Percentiles rank a stretch among this genome's conserved stretches.
These are phyloP conservation scores for Strigamia maritima DNA, from an alignment of 2,888 invertebrate genomes.

Conservation along the genomic window DNA sequence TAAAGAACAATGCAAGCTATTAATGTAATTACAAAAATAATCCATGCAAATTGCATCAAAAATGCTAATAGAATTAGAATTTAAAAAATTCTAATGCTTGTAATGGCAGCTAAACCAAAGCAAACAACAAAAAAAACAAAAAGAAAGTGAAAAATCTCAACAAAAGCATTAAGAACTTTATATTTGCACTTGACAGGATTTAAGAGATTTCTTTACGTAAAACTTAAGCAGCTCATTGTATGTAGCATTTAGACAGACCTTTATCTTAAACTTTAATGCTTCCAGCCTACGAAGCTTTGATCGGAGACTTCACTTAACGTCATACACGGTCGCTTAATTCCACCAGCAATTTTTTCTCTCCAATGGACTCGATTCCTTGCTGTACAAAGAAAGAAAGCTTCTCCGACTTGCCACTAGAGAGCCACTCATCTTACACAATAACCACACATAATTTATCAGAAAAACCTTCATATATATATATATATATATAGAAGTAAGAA, in stretches of 20 bases:
- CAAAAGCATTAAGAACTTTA: neutral
- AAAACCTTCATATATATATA: neutral
- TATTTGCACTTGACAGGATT: neutral
- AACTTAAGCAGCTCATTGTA: neutral
- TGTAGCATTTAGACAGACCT: neutral
- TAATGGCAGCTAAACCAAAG: neutral
- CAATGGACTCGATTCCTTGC: neutral
- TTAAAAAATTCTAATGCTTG: neutral
- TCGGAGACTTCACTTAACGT: neutral
- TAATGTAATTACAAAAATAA: too few relatives aligned
- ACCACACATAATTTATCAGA: neutral
- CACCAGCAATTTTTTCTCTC: neutral
- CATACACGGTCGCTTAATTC: slow-evolving; percentile 7
- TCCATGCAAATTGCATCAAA: too few relatives aligned
- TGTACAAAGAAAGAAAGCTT: neutral
- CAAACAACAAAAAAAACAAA: neutral
- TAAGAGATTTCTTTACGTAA: neutral
- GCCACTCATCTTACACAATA: neutral
- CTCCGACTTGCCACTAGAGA: neutral
- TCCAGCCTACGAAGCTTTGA: neutral
- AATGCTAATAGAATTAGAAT: too few relatives aligned
- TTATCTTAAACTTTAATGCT: neutral
- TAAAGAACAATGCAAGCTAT: too few relatives aligned
- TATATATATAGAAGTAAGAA: neutral
- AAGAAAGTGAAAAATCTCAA: neutral